These are phyloP conservation scores for Eurypyga helias DNA, from an alignment of 2,113 vertebrate species.

Conservation along the genomic window DNA sequence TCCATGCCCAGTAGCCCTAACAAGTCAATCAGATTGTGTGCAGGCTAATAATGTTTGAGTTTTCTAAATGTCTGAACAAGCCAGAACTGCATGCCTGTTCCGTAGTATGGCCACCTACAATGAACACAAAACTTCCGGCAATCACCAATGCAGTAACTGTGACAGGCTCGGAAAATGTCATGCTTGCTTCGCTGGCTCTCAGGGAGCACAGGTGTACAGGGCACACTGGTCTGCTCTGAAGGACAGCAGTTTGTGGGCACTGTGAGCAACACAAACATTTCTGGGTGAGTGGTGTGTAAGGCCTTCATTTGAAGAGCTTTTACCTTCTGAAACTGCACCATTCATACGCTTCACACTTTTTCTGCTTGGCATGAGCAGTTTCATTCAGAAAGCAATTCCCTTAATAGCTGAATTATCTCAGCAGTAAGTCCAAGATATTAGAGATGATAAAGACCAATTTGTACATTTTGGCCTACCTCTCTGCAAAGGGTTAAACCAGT, in stretches of 20 bases:
- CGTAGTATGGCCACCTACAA: neutral
- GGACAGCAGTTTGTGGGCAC: neutral
- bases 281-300: neutral
- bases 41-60: neutral
- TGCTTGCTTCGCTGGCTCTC: neutral
- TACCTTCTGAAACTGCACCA: accelerated
- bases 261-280: neutral
- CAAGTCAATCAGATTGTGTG: neutral
- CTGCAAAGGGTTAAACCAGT: neutral
- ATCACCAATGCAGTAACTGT: neutral
- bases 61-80: neutral
- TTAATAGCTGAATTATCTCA: neutral
- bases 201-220: too few relatives aligned
- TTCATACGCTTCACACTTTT: neutral
- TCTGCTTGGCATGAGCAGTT: neutral
- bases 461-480: neutral
- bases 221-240: neutral
- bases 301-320: neutral
- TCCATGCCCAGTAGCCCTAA: neutral
- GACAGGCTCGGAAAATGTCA: neutral
- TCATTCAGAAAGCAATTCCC: too few relatives aligned
- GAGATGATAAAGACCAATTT: neutral
- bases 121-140: neutral
- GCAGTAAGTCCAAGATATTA: neutral
- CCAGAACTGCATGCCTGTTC: neutral